A percentile compares a stretch with the other conserved stretches of the same genome.
Evolutionary conservation across 2,797 vertebrate species (phyloP).

Genomic region (Mastacembelus armatus): DNA sequence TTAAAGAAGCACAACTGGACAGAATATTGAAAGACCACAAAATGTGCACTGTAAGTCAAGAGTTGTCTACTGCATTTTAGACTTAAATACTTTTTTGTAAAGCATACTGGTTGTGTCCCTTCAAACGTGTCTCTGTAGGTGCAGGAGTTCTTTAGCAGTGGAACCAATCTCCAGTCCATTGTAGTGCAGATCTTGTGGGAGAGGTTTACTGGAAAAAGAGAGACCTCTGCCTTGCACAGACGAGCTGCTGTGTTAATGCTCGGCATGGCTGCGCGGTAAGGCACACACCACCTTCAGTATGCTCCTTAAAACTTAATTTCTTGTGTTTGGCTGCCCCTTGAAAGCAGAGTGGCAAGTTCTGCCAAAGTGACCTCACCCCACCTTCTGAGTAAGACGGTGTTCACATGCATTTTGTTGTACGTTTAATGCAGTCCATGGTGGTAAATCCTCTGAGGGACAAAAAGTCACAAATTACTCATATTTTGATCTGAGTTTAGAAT

Average conservation of each 20-base stretch:
- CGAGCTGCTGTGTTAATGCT: conserved; percentile 91
- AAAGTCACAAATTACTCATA: not conserved
- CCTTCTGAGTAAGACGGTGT: not conserved
- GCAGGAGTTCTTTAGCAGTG: conserved; percentile 91
- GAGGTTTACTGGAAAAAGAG: conserved; percentile 87
- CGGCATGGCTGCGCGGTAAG: conserved; percentile 94
- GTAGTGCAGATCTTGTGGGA: conserved; percentile 95
- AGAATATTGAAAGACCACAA: conserved; percentile 1
- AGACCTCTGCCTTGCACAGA: conserved; percentile 82
- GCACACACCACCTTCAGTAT: not conserved
- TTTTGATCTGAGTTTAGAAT: too few species aligned
- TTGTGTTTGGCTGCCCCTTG: not conserved
- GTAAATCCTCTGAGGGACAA: not conserved
- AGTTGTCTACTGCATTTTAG: not conserved
- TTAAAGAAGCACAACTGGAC: not conserved
- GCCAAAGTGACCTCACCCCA: not conserved
- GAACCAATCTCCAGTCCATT: conserved; percentile 81
- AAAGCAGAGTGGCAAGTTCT: too few species aligned
- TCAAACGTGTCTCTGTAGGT: conserved; percentile 80
- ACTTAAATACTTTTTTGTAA: not conserved
- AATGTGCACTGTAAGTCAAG: not conserved
- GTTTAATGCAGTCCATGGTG: not conserved
- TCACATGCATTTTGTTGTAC: not conserved
- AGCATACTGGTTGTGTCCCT: not conserved
- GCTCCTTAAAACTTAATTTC: not conserved